A percentile compares a stretch with the other conserved stretches of the same genome.
These are phyloP conservation scores for Emydoidea blandingii DNA, from an alignment of 2,797 vertebrate genomes.

Conservation along the genomic window DNA sequence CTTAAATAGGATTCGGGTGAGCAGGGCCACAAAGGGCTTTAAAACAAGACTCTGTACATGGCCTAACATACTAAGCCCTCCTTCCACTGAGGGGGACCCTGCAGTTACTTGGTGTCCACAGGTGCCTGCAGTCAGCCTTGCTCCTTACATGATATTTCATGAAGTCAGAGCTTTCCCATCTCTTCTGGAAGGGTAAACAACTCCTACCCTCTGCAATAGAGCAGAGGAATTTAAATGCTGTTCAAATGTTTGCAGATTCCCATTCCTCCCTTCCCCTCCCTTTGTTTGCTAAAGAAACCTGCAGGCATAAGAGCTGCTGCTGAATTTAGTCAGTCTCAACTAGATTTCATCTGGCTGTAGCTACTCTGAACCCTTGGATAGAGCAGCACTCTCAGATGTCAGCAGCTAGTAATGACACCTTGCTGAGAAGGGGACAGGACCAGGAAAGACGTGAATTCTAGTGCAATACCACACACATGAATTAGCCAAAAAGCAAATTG, in stretches of 20 bases:
- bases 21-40: background rate
- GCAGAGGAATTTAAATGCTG: background rate
- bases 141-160: background rate
- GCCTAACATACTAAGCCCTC: background rate
- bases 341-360: background rate
- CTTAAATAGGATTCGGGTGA: background rate
- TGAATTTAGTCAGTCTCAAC: background rate
- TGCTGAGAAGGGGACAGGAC: background rate
- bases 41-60: background rate
- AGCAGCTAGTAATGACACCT: background rate
- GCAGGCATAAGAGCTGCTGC: background rate
- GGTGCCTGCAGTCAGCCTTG: background rate
- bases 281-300: background rate
- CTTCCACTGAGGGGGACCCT: background rate
- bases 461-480: background rate
- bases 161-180: background rate
- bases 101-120: background rate
- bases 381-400: background rate
- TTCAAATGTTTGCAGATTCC: background rate
- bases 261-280: background rate
- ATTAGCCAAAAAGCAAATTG: background rate
- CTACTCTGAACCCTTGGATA: background rate
- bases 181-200: background rate
- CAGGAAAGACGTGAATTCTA: background rate
- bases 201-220: background rate